Conservation (phyloP, 2,113 vertebrate genomes). For the Amazona vittata region DNA sequence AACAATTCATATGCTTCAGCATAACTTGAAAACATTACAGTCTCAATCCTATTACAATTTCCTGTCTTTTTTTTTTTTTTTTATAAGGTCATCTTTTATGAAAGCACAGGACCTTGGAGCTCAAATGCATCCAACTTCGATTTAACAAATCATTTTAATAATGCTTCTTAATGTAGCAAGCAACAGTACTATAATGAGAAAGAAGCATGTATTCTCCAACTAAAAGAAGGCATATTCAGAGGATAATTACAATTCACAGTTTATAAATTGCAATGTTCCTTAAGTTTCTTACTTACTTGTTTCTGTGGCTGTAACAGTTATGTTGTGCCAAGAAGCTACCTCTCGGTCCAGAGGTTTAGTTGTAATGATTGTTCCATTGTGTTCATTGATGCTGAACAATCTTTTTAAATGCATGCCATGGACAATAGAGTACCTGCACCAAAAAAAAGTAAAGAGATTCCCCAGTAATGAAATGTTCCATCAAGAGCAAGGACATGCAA, state of each 20-base stretch:
- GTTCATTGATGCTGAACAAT: constrained; percentile 83
- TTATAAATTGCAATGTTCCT: neutral
- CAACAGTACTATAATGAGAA: constrained; percentile 16
- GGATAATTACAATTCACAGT: constrained; percentile 21
- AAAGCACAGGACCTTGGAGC: constrained; percentile 19
- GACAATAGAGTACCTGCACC: constrained; percentile 85
- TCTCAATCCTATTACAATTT: neutral
- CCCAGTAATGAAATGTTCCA: neutral
- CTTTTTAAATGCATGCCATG: constrained; percentile 65
- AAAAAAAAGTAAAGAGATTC: neutral
- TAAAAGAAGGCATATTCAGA: neutral
- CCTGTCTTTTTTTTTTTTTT: neutral
- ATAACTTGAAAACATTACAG: neutral
- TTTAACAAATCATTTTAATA: constrained; percentile 49
- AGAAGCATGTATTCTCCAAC: neutral
- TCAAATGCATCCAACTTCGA: constrained; percentile 7
- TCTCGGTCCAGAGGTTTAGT: constrained; percentile 86
- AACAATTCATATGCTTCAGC: constrained; percentile 7
- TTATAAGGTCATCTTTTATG: constrained; percentile 33
- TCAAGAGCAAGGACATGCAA: neutral
- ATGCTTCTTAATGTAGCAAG: constrained; percentile 1
- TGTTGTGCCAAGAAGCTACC: constrained; percentile 85
- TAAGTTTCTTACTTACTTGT: constrained; percentile 79
- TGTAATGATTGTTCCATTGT: constrained; percentile 85
- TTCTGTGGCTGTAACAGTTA: constrained; percentile 88